Evolutionary conservation across 2,113 vertebrate genomes (phyloP), one percentile per base, ranked within the genome.

Genomic region (Hippocampus comes): DNA sequence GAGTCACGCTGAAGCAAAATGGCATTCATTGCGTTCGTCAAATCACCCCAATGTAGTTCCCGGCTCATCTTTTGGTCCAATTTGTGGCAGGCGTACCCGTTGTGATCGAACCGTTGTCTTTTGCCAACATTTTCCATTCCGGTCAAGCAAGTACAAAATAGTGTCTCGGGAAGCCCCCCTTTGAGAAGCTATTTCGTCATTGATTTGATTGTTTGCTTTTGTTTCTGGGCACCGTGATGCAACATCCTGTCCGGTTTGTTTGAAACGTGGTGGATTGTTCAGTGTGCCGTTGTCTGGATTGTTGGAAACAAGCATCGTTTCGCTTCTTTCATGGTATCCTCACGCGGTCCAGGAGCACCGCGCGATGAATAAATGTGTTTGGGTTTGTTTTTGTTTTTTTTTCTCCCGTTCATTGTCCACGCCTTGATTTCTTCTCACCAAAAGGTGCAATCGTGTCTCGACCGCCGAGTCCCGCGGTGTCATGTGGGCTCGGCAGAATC

Each of bases 311-410:
- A 77, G 46, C 53, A 59, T 65, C n/a, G 63, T 77, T 73, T 82
- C 55, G 63, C 63, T 79, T 48, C 10, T 79, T 76, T 76, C 7
- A 43, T 76, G 77, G 67, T 84, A 49, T 73, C 75, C 65, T 70
- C 63, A 79, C 53, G 74, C 34, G 57, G 67, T 75, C 64, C 77
- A 80, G 83, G 63, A 86, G 73, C 80, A 82, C 65, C 84, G 68
- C 71, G 77, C 81, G 84, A 79, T 81, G 69, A 90, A 89, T 88
- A 86, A 89, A 91, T 70, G 65, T 10, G 1, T 42, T 42, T 42
- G 7, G 42, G 8, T 6, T 67, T 71, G 18, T 75, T 71, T 71
- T 46, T 30, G 27, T 30, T 30, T 30, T 30, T 30, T 30, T 4
- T 30, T 2, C 3, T 69, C 7, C 34, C 60, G 8, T 42, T 42